Evolutionary conservation across 2,113 vertebrate species (phyloP).

Genomic region (Phalacrocorax pelagicus): DNA sequence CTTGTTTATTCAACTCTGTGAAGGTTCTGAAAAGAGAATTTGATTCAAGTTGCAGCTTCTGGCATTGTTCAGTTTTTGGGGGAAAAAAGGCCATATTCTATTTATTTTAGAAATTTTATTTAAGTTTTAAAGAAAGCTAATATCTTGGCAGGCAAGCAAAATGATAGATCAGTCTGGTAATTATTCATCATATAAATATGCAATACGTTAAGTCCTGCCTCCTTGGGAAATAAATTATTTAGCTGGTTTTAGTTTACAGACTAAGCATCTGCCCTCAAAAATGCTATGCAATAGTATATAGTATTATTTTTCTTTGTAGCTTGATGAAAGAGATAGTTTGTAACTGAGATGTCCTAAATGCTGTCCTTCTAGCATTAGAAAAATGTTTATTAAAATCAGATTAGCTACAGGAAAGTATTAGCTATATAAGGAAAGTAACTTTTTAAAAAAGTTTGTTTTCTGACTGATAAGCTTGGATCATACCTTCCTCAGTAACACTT

Average conservation of each 20-base stretch:
- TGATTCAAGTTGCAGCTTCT: not conserved
- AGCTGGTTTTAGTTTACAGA: not conserved
- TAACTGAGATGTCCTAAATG: not conserved
- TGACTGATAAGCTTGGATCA: not conserved
- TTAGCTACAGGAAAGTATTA: not conserved
- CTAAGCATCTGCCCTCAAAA: not conserved
- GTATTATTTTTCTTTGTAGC: not conserved
- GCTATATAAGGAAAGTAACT: not conserved
- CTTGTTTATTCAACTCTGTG: accelerated
- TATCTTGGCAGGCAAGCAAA: not conserved
- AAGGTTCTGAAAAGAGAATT: not conserved
- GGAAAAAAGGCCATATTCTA: accelerated
- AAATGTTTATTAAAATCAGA: not conserved
- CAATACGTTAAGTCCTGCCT: not conserved
- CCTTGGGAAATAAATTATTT: not conserved
- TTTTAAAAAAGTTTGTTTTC: not conserved
- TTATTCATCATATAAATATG: not conserved
- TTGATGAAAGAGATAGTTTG: not conserved
- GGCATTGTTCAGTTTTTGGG: not conserved
- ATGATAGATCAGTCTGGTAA: not conserved
- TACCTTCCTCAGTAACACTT: not conserved
- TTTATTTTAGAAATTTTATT: not conserved
- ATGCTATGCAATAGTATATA: not conserved
- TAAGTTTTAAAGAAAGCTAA: not conserved
- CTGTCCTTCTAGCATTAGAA: not conserved